Base-by-base conservation (phyloP, 2,888 invertebrate species). In the Phyllotreta cruciferae region DNA sequence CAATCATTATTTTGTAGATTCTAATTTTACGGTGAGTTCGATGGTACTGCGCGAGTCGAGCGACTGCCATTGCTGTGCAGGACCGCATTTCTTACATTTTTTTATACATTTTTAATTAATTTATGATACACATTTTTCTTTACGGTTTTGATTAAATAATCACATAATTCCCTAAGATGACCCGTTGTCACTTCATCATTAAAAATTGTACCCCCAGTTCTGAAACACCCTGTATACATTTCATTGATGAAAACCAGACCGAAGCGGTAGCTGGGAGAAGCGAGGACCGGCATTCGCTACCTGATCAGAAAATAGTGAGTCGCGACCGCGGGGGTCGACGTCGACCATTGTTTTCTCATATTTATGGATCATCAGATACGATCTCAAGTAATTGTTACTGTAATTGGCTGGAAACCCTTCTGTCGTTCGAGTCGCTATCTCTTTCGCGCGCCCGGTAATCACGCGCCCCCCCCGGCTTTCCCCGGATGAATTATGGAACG, bases 371-470 rank as follows among this genome's bases (percentile, higher is more conserved):
- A 75, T 71, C 68, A 75, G 78, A 78, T 78, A 77, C 73, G 74
- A 78, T 78, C 78, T 77, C 76, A 74, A 77, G 78, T 78, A 78
- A 78, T 78, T 77, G 77, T 77, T 73, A 75, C 74, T 74, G 75
- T 78, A 78, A 78, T 77, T 77, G 78, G 77, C 70, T 73, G 24
- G 68, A 73, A 75, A 75, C 75, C 74, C 68, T 67, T 70, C 66
- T 56, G 60, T 60, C 52, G 35, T 37, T 44, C 10, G 24, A 24
- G 34, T 44, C 35, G 52, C 54, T 60, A 44, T 60, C 60, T 52
- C 44, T 2, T 11, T 50, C 38, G 52, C 36, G 10, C 56, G 41
- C 35, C 11, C 24, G 24, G 24, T 24, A 24, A 24, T 24, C 24
- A 24, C 24, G 24, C 24, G 4, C 24, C 24, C 24, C 24, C 41